These are phyloP conservation scores for Choristoneura fumiferana DNA, from an alignment of 1,140 invertebrate species.

Conservation along the genomic window DNA sequence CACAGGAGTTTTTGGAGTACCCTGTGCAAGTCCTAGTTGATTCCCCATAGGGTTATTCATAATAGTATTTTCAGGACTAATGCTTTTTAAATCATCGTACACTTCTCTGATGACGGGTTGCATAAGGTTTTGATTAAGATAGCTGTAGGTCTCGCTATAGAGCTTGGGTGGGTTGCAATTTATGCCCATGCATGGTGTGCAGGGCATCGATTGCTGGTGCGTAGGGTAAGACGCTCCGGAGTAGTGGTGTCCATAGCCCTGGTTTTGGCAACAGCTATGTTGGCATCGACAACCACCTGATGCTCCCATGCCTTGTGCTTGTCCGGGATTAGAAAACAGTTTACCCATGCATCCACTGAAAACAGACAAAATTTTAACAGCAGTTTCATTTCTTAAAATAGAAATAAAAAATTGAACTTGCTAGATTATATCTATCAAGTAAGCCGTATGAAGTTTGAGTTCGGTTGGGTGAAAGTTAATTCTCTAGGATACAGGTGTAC, in stretches of 20 bases:
- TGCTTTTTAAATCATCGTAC: slow-evolving; percentile 58
- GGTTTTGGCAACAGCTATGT: slow-evolving; percentile 30
- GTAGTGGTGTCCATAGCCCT: slow-evolving; percentile 29
- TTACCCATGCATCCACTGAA: slow-evolving; percentile 72
- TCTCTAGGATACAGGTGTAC: no score
- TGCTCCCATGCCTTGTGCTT: slow-evolving; percentile 25
- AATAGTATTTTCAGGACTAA: slow-evolving; percentile 56
- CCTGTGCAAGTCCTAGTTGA: slow-evolving; percentile 39
- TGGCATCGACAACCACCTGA: slow-evolving; percentile 36
- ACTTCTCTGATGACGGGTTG: slow-evolving; percentile 64
- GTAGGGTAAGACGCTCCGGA: slow-evolving; percentile 33
- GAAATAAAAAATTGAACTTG: no score
- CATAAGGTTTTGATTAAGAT: slow-evolving; percentile 59
- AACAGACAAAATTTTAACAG: slow-evolving; percentile 20
- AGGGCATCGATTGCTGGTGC: slow-evolving; percentile 29
- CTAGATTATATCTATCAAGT: no score
- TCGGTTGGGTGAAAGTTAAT: no score
- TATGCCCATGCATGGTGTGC: slow-evolving; percentile 40
- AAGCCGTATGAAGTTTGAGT: no score
- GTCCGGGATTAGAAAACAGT: slow-evolving; percentile 47
- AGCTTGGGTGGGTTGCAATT: slow-evolving; percentile 56
- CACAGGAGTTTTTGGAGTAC: background rate
- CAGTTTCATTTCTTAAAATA: no score
- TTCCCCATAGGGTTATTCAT: slow-evolving; percentile 46
- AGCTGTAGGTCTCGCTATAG: slow-evolving; percentile 59